Percentiles rank a stretch among this genome's conserved stretches.
phyloP scores from a whole-genome alignment of 2,888 invertebrate genomes.

The Hydropsyche betteni region DNA sequence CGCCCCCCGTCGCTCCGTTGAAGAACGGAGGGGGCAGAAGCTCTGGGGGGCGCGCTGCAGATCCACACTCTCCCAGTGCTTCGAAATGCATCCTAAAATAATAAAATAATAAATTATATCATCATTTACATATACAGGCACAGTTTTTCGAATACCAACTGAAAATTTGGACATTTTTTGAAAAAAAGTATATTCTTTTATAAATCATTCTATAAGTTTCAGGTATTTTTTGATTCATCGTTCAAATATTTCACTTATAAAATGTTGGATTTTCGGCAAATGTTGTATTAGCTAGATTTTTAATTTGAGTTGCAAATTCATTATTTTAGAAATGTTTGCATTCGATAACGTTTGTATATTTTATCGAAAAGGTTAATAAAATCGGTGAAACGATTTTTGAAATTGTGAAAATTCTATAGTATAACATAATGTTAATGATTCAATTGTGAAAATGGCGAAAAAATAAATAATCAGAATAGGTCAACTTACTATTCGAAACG shows the following conservation, averaged over 20 bases:
- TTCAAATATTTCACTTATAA: neutral
- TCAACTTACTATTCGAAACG: too few species aligned
- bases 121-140: neutral
- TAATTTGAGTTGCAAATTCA: neutral
- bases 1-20: slow-evolving; percentile 61
- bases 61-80: slow-evolving; percentile 67
- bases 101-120: neutral
- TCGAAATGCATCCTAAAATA: slow-evolving; percentile 62
- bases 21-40: slow-evolving; percentile 64
- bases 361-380: too few species aligned
- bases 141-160: too few species aligned
- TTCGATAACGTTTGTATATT: too few species aligned
- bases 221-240: too few species aligned
- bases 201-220: neutral
- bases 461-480: too few species aligned
- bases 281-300: neutral
- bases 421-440: too few species aligned
- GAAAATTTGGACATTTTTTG: neutral
- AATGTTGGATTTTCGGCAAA: neutral
- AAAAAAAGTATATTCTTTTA: neutral
- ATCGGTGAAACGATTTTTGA: too few species aligned
- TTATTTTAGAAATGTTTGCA: too few species aligned
- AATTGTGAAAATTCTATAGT: too few species aligned
- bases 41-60: slow-evolving; percentile 58
- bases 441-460: too few species aligned